Evolutionary conservation across 2,888 invertebrate genomes (phyloP), one percentile per base, ranked within the genome.

Genomic region (Papilio elwesi): DNA sequence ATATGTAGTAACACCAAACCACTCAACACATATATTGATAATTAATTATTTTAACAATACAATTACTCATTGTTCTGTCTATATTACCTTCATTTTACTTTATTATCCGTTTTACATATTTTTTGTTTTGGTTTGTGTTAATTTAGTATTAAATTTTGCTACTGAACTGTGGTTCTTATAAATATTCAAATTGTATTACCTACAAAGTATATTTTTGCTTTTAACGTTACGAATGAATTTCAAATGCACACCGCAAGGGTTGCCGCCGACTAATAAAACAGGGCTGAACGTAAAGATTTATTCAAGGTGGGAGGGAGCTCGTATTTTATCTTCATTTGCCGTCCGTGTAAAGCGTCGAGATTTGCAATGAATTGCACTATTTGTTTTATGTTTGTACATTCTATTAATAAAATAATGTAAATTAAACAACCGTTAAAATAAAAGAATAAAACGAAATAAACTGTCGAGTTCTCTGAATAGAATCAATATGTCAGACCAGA

Each of bases 301-400:
- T 73, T 68, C 43, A 73, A 69, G 57, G 55, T 13, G 48, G 38
- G 57, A 57, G 52, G 62, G 9, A 57, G 43, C n/a, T 36, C 57
- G 63, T 64, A 51, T 69, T 73, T 65, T 57, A 68, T 69, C 49
- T 73, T 65, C 57, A 69, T 73, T 73, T 73, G 57, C 15, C 68
- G 49, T 49, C 15, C n/a, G 5, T 55, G 26, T 36, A 49, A 70
- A 70, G 26, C 15, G 52, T 47, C 38, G 59, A 51, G 51, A 15
- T 36, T 62, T 62, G 15, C 36, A 66, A 65, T 51, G 49, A 63
- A 63, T 55, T 12, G 47, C 36, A 52, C 26, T 67, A 16, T 47
- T 67, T 71, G 38, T 43, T 53, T 43, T 47, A 52, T 15, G 16
- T 52, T 49, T 62, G 5, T 43, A 43, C 6, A 38, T 38, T n/a